phyloP scores from a whole-genome alignment of 2,113 vertebrate species.

The Aleadryas rufinucha region DNA sequence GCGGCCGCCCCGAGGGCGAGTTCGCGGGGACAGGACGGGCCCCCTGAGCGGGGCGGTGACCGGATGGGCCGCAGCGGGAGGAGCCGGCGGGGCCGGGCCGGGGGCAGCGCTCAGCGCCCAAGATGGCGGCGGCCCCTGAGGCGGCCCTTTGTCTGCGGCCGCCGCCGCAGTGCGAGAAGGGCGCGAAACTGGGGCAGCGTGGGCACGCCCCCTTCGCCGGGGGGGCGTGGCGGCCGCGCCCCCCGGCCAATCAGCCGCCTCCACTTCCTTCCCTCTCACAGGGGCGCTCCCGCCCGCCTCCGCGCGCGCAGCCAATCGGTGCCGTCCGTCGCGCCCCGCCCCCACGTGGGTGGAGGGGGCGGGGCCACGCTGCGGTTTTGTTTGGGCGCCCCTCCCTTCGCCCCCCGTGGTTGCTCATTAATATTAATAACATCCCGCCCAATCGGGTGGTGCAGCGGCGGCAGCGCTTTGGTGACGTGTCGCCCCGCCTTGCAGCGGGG shows the following conservation, averaged over 20 bases:
- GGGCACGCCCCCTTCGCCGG: neutral
- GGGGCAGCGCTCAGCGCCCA: neutral
- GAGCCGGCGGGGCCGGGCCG: neutral
- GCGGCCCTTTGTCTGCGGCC: slow-evolving; percentile 26
- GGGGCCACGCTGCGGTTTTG: fast-evolving
- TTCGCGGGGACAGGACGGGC: neutral
- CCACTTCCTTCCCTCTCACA: slow-evolving; percentile 42
- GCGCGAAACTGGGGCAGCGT: slow-evolving; percentile 61
- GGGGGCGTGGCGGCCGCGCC: neutral
- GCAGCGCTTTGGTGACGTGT: neutral
- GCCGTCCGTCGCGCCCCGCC: neutral
- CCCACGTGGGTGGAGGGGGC: neutral
- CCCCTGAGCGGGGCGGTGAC: neutral
- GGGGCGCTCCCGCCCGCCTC: neutral
- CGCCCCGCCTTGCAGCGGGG: neutral
- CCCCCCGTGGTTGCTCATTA: neutral
- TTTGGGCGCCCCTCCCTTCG: neutral
- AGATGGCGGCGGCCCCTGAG: slow-evolving; percentile 35
- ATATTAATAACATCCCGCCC: neutral
- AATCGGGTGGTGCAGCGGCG: neutral
- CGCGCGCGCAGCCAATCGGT: neutral
- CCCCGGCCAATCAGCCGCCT: neutral
- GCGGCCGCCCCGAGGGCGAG: fast-evolving
- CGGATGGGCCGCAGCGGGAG: neutral
- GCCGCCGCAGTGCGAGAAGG: slow-evolving; percentile 40